A percentile compares a stretch with the other conserved stretches of the same genome.
phyloP scores from a whole-genome alignment of 2,113 vertebrate genomes.

The Raphicerus campestris region DNA sequence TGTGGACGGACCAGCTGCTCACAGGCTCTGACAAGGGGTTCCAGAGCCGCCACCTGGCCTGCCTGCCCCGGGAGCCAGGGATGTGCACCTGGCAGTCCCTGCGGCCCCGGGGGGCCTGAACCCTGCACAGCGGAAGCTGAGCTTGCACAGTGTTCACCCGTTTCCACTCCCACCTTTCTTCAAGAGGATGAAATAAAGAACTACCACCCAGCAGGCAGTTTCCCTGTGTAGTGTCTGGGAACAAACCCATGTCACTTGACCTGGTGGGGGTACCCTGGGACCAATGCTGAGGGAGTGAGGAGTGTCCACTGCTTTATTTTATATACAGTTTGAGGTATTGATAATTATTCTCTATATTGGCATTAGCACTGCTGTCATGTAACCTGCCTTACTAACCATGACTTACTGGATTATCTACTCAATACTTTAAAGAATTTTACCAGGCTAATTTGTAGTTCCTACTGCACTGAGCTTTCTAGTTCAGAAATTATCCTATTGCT shows the following conservation, averaged over 20 bases:
- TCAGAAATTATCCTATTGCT: background rate
- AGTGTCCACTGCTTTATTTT: constrained; percentile 21
- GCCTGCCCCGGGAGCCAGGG: constrained; percentile 54
- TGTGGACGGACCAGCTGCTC: constrained; percentile 75
- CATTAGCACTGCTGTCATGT: background rate
- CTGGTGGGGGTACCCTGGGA: background rate
- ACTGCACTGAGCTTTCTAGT: background rate
- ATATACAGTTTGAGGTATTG: background rate
- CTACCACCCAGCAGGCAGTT: constrained; percentile 33
- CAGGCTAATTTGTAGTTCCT: background rate
- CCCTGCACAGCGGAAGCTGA: background rate
- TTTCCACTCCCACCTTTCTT: background rate
- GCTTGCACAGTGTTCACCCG: background rate
- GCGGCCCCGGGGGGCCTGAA: background rate
- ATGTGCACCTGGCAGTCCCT: constrained; percentile 72
- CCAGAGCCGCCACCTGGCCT: constrained; percentile 71
- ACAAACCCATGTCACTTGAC: background rate
- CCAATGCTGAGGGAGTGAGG: background rate
- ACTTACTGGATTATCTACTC: background rate
- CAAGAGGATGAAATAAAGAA: constrained; percentile 62
- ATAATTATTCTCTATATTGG: background rate
- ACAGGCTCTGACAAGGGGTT: constrained; percentile 21
- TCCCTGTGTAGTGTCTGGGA: constrained; percentile 21
- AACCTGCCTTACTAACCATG: background rate
- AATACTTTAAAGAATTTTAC: background rate